Base-by-base conservation (phyloP, 2,888 invertebrate genomes). In the Punctoribates punctum region DNA sequence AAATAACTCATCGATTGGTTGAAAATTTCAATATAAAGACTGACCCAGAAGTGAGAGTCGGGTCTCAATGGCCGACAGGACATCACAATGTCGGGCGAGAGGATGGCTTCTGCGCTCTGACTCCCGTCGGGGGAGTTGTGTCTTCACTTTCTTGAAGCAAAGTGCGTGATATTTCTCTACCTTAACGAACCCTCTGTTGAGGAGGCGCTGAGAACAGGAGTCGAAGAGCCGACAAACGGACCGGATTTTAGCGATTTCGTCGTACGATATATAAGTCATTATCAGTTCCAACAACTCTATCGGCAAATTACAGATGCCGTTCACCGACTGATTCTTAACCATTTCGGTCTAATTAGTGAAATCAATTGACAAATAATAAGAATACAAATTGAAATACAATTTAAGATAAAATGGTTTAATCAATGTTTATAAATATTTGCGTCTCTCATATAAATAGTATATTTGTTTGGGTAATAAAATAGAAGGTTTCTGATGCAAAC, bases 41-140 rank as follows among this genome's bases (percentile, higher is more conserved):
- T n/a, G n/a, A 65, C 65, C 91, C 17, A 96, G 87, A 90, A 96
- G 91, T 0, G 94, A 94, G 74, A 96, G 89, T 29, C 96, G 87
- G 0, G 95, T 95, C 84, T 96, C 96, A 75, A 96, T 90, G 0
- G 93, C 93, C 0, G 91, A 91, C 42, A 96, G 86, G 80, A 95
- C 93, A 81, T 95, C 94, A 79, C 91, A 91, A 84, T 95, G 94
- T n/a, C 93, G 87, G 0, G 94, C 90, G 76, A 95, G 84, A 0
- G 90, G 90, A 83, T 96, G 95, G 81, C 89, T 89, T 80, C 93
- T 57, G 11, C 96, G 86, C 83, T 95, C 95, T 0, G 94, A 94
- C 84, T 96, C 95, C 75, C 96, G 85, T 23, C 95, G 87, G 0
- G 96, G 96, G 75, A 96, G 83, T 82, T 91, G 88, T 0, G 90